Evolutionary conservation across 2,113 vertebrate genomes (phyloP), one percentile per base, ranked within the genome.

Genomic region (Colaptes auratus): DNA sequence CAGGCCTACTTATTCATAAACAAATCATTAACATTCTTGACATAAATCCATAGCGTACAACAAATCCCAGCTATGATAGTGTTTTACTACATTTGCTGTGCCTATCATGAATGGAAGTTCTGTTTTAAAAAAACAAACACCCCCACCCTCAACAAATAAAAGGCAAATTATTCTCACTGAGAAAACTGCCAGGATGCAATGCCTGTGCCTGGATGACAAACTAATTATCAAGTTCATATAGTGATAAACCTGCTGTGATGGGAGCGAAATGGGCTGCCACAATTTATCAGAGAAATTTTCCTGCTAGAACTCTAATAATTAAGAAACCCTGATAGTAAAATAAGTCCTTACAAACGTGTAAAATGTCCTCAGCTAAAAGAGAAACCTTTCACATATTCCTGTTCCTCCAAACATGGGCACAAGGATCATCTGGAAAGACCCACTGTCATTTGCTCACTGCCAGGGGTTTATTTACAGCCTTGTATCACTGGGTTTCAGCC

Each of bases 21-120:
- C 98, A 98, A 98, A 98, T 98, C 97, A 98, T 98, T 98, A 98
- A 98, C 97, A 98, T 98, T 98, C 97, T 97, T 98, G 97, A 98
- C 98, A 97, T 96, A 98, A 98, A 98, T 98, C 97, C 97, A 98
- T 98, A 97, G 93, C 6, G 82, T 96, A 95, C 94, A 96, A 95
- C 96, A 97, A 97, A 97, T 96, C 96, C 97, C 96, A 96, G 95
- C 97, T 97, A 98, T 97, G 97, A 98, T 95, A 97, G 97, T 94
- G 97, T 97, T 98, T 97, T 97, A 96, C 96, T 97, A 91, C 95
- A 95, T 97, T 97, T 95, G 96, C 97, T 97, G 95, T 93, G 83
- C 94, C 95, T 92, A 84, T 84, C 96, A 72, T 98, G 97, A 98
- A 98, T 97, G 94, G 79, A 64, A 96, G 92, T 96, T 96, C 97